Evolutionary conservation across 2,113 vertebrate species (phyloP), one percentile per base, ranked within the genome.

Genomic region (Alligator mississippiensis): DNA sequence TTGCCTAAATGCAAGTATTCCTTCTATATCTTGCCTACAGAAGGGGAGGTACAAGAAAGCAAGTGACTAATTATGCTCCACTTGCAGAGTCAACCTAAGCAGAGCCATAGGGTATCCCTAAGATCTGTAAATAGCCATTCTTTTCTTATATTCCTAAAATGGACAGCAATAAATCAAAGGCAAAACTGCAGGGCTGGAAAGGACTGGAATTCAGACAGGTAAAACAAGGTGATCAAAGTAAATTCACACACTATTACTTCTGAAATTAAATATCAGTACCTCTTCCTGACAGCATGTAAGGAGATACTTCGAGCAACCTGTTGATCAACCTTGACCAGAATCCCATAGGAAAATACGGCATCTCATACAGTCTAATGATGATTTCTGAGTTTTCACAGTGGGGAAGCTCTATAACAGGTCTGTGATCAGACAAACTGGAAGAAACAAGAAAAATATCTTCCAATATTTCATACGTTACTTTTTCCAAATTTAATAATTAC

Each of bases 261-360:
- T 70, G 38, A 92, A 90, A n/a, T 62, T 5, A 74, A 92, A 94
- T 30, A 64, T 79, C 77, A 72, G 55, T 97, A 99, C 99, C 99
- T 99, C 98, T 98, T 96, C 99, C 98, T 89, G 95, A 98, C 3
- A 99, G 98, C 98, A 99, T 97, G 85, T 98, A 99, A 27, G 98
- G 97, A 22, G 99, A 99, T 86, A 99, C 98, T 97, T 99, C 99
- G 90, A 99, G 98, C 38, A 99, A 97, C 25, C 98, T 98, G 95
- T 97, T 99, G 96, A 99, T 99, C 93, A 99, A 98, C n/a, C 99
- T 98, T 22, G 99, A 98, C 99, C 99, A 99, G 97, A 98, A 99
- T 85, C 99, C 99, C 99, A 99, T 99, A 38, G 99, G 99, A 96
- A 99, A 99, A 94, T 99, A 99, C 0, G 99, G 99, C 99, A 99